Base-by-base conservation (phyloP, 2,888 invertebrate genomes). In the Megaustenia siamemsis region DNA sequence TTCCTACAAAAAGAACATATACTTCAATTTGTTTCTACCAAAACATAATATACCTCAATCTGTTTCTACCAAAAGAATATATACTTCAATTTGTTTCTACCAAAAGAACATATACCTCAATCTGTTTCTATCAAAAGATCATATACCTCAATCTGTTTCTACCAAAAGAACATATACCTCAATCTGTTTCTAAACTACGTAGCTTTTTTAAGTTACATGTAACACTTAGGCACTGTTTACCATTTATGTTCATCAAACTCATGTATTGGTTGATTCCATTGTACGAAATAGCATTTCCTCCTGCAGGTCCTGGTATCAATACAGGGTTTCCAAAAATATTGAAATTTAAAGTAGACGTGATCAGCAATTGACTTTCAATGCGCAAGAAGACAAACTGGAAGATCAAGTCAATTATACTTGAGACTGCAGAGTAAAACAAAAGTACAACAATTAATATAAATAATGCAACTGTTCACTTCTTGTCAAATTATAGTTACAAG, bases 281-380 rank as follows among this genome's bases (percentile, higher is more conserved):
- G n/a, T 88, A 68, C 0, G 69, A 53, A 40, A 89, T n/a, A 18
- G 88, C 88, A 66, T 86, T 84, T 28, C 87, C 88, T 40, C 88
- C 89, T 12, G 24, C 38, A 10, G 87, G 88, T 12, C 88, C 89
- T 35, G 69, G 32, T 28, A 87, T 69, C 3, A 89, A 78, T 12
- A 24, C 83, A 10, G 90, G 90, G 1, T 83, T 86, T 2, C 89
- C 90, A 80, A 89, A 84, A 0, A 90, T 81, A 6, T 90, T 89
- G 18, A 91, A 88, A 86, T 90, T 90, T 82, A 87, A 89, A 0
- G 87, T 43, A 21, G 89, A 89, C 12, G 90, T 90, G 21, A 90
- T 82, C 4, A 92, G 86, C 10, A 89, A 40, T 53, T 89, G 88
- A 43, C 84, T 87, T 24, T 88, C 79, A 28, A 91, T 90, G 12